Percentiles rank a stretch among this genome's conserved stretches.
Evolutionary conservation across 2,888 invertebrate species (phyloP).

Genomic region (Lordiphosa andalusiaca): DNA sequence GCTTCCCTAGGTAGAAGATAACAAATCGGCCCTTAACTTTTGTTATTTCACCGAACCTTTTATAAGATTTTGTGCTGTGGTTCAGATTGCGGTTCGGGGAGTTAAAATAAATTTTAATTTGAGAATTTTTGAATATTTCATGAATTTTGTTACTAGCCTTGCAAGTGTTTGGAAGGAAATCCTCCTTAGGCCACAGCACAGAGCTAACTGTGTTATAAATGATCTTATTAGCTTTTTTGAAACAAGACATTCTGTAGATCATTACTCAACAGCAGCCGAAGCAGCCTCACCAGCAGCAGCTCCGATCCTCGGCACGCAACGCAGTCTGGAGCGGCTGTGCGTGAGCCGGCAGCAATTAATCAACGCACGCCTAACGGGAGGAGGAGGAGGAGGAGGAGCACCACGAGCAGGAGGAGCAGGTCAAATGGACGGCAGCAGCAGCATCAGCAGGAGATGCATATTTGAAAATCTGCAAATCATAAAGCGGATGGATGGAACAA

Average conservation of each 20-base stretch:
- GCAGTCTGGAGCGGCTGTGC: conserved; percentile 44
- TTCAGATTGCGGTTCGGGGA: too few species aligned
- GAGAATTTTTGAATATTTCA: too few species aligned
- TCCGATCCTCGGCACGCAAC: conserved; percentile 41
- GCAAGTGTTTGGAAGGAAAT: conserved; percentile 24
- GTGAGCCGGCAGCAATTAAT: conserved; percentile 71
- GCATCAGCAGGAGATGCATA: conserved; percentile 68
- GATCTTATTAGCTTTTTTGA: conserved; percentile 76
- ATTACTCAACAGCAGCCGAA: conserved; percentile 60
- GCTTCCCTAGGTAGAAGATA: too few species aligned
- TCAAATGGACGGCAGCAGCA: too few species aligned
- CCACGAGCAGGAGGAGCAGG: conserved; percentile 65
- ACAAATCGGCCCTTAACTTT: too few species aligned
- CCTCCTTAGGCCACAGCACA: conserved; percentile 32
- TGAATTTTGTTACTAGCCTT: too few species aligned
- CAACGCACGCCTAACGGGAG: conserved; percentile 65
- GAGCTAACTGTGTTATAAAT: conserved; percentile 75
- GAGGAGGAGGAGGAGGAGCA: conserved; percentile 26
- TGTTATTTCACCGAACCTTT: too few species aligned
- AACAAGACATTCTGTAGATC: conserved; percentile 72
- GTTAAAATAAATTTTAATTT: too few species aligned
- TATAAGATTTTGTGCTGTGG: too few species aligned
- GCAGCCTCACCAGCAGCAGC: conserved; percentile 17
- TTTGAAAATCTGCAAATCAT: conserved; percentile 74
- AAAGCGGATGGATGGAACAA: conserved; percentile 42